Base-by-base conservation (phyloP, 2,797 vertebrate species). In the Poeciliopsis turneri region DNA sequence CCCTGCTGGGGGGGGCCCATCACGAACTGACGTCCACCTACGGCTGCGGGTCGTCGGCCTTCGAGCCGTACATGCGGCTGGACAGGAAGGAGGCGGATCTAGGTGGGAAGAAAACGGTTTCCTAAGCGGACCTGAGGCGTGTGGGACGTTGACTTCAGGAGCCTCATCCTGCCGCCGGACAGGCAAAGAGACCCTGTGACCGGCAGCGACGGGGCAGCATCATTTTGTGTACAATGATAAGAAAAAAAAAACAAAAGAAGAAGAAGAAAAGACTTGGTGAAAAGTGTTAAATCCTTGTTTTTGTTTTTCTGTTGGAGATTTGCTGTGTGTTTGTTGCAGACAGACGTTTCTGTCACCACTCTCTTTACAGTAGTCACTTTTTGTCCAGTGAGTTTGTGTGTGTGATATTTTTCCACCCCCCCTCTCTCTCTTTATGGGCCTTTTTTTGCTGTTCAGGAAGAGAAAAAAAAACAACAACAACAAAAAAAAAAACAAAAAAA, bases 51-150 rank as follows among this genome's bases (percentile, higher is more conserved):
- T 94, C 95, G 1, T 99, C 97, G 0, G 98, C 98, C 0, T 99
- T 99, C 3, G 97, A 97, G 94, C 98, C 98, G 75, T 99, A 98
- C 94, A 95, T 94, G 75, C 93, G 96, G 79, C 95, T 97, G 91
- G 97, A 97, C 78, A 94, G 94, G 92, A 97, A 97, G 85, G 97
- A 95, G 77, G 85, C 49, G 25, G 93, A 95, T 79, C 83, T 95
- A 72, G 87, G 93, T 2, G 94, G 93, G 85, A 97, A 96, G 93
- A 97, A 97, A 91, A 95, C 96, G 0, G 94, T 96, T 86, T 96
- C 97, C 75, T 98, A 96, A 95, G 87, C 28, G 70, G 75, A 84
- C 68, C 74, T 0, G 57, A 39, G 4, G 49, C 76, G 23, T 10
- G 49, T 3, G 71, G 81, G 71, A 36, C 5, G 4, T 25, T 33